Evolutionary conservation across 1,140 invertebrate species (phyloP).

Genomic region (Thrips palmi): DNA sequence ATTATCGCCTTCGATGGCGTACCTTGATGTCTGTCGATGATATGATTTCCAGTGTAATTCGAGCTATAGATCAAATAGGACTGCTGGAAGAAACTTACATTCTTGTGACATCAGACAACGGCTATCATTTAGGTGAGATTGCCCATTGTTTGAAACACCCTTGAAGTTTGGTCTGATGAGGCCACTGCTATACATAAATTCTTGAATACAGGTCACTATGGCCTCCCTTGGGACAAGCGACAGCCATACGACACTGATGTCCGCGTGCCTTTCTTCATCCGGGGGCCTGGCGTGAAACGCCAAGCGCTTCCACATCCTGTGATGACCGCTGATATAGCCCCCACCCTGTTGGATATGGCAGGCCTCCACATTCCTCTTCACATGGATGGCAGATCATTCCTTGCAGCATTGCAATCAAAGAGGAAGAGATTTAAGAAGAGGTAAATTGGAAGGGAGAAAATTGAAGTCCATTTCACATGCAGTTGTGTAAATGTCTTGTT

Average conservation of each 20-base stretch:
- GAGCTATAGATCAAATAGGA: constrained; percentile 29
- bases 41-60: constrained; percentile 45
- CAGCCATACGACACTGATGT: constrained; percentile 81
- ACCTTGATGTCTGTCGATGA: constrained; percentile 73
- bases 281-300: constrained; percentile 44
- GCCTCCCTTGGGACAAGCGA: constrained; percentile 68
- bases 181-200: constrained; percentile 5
- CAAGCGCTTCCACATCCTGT: constrained; percentile 33
- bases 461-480: constrained; percentile 8
- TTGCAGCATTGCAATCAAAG: constrained; percentile 18
- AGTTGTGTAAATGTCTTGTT: too few species aligned
- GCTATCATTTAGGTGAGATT: constrained; percentile 78
- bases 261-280: constrained; percentile 56
- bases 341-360: constrained; percentile 56
- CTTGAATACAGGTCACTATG: constrained; percentile 46
- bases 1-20: constrained; percentile 52
- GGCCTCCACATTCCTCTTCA: constrained; percentile 27
- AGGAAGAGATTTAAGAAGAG: constrained; percentile 9
- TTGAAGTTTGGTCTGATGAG: background rate
- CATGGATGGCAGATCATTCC: constrained; percentile 47
- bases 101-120: constrained; percentile 75
- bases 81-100: constrained; percentile 56
- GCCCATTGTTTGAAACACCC: constrained; percentile 19
- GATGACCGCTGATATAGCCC: constrained; percentile 59
- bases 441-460: constrained; percentile 14